Evolutionary conservation across 2,888 invertebrate genomes (phyloP).

Genomic region (Nymphalis urticae): DNA sequence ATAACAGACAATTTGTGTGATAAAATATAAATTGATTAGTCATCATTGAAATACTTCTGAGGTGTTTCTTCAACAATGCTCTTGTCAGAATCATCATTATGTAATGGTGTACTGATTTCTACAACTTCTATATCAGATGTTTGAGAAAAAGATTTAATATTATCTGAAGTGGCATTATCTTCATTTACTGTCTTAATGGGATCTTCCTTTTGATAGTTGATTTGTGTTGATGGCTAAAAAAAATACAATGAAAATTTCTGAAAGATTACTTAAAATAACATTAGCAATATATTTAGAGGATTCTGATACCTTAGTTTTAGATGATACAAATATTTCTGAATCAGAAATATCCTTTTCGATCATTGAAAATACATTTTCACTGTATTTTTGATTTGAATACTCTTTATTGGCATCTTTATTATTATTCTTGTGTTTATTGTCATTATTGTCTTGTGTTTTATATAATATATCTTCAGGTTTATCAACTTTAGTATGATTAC

Average conservation of each 20-base stretch:
- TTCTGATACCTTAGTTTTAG: constrained; percentile 27
- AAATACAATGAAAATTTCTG: not conserved
- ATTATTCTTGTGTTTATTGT: not conserved
- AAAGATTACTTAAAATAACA: not conserved
- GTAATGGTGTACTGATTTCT: constrained; percentile 46
- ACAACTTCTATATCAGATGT: constrained; percentile 35
- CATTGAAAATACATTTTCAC: constrained; percentile 70
- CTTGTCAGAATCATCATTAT: constrained; percentile 62
- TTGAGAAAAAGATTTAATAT: constrained; percentile 26
- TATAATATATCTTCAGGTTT: not conserved
- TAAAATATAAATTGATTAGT: not conserved
- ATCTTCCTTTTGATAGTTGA: not conserved
- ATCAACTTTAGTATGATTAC: not conserved
- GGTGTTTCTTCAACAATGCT: constrained; percentile 77
- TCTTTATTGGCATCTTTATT: not conserved
- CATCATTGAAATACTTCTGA: constrained; percentile 59
- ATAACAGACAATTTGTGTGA: not conserved
- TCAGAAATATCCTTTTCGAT: constrained; percentile 48
- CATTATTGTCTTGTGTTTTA: constrained; percentile 11
- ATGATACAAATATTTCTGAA: constrained; percentile 27
- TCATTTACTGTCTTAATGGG: not conserved
- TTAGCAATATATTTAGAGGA: not conserved
- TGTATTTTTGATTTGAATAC: constrained; percentile 49
- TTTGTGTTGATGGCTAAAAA: not conserved
- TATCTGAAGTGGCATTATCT: not conserved